Percentiles rank a stretch among this genome's conserved stretches.
These are phyloP conservation scores for Chanos chanos DNA, from an alignment of 2,797 vertebrate genomes.

Conservation along the genomic window DNA sequence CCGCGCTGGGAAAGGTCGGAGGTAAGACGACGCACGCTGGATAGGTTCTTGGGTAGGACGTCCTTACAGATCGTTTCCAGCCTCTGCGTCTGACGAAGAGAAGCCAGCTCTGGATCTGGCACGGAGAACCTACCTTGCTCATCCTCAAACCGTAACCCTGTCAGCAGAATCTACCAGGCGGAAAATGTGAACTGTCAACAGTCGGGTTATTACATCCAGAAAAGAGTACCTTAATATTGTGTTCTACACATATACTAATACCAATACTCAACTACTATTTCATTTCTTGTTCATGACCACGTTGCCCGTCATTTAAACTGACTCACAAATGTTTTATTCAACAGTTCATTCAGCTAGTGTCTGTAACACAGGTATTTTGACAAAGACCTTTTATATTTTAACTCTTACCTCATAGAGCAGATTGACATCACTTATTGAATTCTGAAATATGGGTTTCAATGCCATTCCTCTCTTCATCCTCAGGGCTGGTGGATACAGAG, in stretches of 20 bases:
- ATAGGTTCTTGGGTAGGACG: slow-evolving; percentile 75
- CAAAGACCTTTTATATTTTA: too few relatives aligned
- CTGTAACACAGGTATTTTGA: too few relatives aligned
- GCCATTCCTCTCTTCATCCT: slow-evolving; percentile 40
- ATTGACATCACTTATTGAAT: slow-evolving; percentile 49
- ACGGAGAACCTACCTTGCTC: slow-evolving; percentile 66
- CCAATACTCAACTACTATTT: too few relatives aligned
- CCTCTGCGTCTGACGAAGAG: slow-evolving; percentile 72
- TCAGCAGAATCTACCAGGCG: slow-evolving; percentile 72
- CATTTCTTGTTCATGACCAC: too few relatives aligned
- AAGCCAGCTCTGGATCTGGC: slow-evolving; percentile 80
- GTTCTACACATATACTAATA: too few relatives aligned
- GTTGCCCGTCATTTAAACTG: too few relatives aligned
- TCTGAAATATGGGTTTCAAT: slow-evolving; percentile 48
- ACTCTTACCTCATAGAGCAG: slow-evolving; percentile 63
- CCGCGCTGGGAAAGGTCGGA: slow-evolving; percentile 60
- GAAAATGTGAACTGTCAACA: neutral
- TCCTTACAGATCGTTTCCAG: slow-evolving; percentile 76
- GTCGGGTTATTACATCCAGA: neutral
- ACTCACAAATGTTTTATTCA: too few relatives aligned
- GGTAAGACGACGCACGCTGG: slow-evolving; percentile 74
- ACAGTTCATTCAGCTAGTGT: too few relatives aligned
- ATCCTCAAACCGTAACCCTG: slow-evolving; percentile 71
- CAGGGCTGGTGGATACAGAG: slow-evolving; percentile 55
- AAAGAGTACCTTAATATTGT: too few relatives aligned